Evolutionary conservation across 1,140 invertebrate genomes (phyloP), one percentile per base, ranked within the genome.

Genomic region (Mylabris phalerata): DNA sequence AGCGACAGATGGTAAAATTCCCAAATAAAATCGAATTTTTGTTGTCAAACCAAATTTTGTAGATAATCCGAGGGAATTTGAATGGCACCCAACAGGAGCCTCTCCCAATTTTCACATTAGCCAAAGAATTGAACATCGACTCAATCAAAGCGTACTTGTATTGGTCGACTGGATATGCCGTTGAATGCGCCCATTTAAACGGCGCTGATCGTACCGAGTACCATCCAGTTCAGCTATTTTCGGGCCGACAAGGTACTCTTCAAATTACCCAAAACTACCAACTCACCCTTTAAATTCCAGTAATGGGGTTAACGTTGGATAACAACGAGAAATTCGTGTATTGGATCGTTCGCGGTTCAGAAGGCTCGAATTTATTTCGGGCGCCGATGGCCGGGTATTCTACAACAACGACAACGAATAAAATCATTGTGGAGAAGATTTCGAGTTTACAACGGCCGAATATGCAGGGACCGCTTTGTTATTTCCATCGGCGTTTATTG

Each of bases 291-390:
- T 40, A 40, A 40, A 19, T 19, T 19, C 59, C 64, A 86, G 89
- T 93, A 0, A 86, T 86, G 80, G 89, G 90, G 4, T 75, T 95
- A 25, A 88, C 90, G 0, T 72, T 93, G 45, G 91, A 95, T 68
- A 77, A 86, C 1, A 81, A 87, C 61, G 80, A 83, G 52, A 80
- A 84, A 65, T 79, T 80, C 51, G 73, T 93, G 1, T 93, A 89
- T 68, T 93, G 89, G 88, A 82, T 91, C 24, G 84, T 91, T 0
- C 73, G 86, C 57, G 87, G 87, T 52, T 83, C 84, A 57, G 83
- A 88, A 67, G 84, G 85, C n/a, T 88, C 86, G 0, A 82, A 82
- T 57, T 75, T 91, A 7, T 89, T 84, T 69, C 75, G 78, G 57
- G 85, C 86, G 26, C 79, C 80, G 0, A 84, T 84, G 26, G 83